A percentile compares a stretch with the other conserved stretches of the same genome.
These are phyloP conservation scores for Pseudonaja textilis DNA, from an alignment of 2,113 vertebrate species.

Conservation along the genomic window DNA sequence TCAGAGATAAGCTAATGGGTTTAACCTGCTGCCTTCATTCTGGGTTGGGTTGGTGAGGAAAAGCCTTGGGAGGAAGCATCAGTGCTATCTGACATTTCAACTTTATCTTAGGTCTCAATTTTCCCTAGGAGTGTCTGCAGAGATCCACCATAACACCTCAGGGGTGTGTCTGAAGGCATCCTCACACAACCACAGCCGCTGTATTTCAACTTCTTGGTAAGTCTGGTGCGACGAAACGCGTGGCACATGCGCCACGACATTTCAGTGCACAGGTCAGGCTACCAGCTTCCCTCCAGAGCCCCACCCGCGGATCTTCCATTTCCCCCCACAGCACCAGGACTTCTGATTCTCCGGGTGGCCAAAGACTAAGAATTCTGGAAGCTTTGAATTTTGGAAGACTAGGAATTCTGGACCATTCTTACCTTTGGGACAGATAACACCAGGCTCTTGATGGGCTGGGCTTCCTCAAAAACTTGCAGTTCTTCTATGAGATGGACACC, in stretches of 20 bases:
- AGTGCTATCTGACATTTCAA: not conserved
- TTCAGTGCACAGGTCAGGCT: not conserved
- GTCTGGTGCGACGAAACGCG: not conserved
- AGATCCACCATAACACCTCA: not conserved
- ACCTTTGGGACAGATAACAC: constrained; percentile 87
- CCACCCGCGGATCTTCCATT: not conserved
- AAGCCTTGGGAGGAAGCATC: not conserved
- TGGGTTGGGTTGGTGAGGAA: not conserved
- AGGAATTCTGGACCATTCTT: not conserved
- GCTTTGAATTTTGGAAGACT: not conserved
- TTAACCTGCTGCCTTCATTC: not conserved
- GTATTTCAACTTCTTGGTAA: not conserved
- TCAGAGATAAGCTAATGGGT: not conserved
- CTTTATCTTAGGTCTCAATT: not conserved
- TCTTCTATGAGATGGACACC: constrained; percentile 89
- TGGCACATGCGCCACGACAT: rapidly evolving
- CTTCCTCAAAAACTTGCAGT: constrained; percentile 87
- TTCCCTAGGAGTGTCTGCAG: not conserved
- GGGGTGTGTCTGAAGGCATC: not conserved
- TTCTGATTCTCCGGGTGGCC: not conserved
- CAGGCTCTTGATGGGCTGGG: constrained; percentile 86
- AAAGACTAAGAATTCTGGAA: not conserved
- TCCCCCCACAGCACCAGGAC: no score
- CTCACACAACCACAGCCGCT: not conserved
- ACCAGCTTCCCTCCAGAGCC: not conserved